Conservation (phyloP, 2,797 vertebrate species). For the Synanceia verrucosa region DNA sequence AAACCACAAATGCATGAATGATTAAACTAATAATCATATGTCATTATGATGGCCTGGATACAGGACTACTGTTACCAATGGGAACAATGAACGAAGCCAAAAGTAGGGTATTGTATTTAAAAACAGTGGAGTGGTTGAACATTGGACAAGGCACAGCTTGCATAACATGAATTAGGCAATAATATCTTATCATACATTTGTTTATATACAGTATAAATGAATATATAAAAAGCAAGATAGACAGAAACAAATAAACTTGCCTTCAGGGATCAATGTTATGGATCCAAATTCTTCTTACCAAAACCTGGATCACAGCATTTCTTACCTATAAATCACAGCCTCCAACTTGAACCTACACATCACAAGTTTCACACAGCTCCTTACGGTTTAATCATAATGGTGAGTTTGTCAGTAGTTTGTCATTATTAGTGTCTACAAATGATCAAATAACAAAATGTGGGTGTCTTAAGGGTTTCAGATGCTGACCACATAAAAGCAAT, state of each 20-base stretch:
- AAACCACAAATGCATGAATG: neutral
- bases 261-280: neutral
- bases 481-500: neutral
- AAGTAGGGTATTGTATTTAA: neutral
- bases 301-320: neutral
- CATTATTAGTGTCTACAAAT: constrained; percentile 1
- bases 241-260: neutral
- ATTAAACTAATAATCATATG: neutral
- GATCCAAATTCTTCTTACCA: neutral
- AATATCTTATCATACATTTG: neutral
- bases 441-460: constrained; percentile 12
- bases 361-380: neutral
- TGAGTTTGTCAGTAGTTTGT: neutral
- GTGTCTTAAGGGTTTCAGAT: constrained; percentile 1
- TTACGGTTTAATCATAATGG: neutral
- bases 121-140: neutral
- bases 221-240: neutral
- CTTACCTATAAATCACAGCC: neutral
- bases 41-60: neutral
- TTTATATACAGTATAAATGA: neutral
- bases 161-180: neutral
- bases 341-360: neutral
- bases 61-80: neutral
- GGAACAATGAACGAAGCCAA: neutral
- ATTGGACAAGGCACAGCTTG: too few relatives aligned